Evolutionary conservation across 2,888 invertebrate species (phyloP).

Genomic region (Tribolium freemani): DNA sequence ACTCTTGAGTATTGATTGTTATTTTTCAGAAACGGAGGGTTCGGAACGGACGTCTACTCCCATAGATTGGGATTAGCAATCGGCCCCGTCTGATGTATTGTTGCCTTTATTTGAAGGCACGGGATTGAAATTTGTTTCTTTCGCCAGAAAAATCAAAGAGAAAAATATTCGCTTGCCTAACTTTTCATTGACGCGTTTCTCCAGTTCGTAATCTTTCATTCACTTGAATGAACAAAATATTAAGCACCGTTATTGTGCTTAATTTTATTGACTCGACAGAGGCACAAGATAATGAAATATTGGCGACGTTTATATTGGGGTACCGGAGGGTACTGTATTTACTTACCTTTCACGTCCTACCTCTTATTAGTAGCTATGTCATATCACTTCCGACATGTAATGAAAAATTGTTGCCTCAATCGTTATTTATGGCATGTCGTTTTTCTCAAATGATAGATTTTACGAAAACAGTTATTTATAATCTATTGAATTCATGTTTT

Average conservation of each 20-base stretch:
- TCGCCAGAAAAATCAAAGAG: neutral
- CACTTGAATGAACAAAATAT: neutral
- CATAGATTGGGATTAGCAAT: neutral
- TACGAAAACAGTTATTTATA: neutral
- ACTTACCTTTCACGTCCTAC: neutral
- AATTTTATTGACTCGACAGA: neutral
- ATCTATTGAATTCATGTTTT: too few species aligned
- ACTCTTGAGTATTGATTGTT: constrained; percentile 60
- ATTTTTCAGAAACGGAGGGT: constrained; percentile 45
- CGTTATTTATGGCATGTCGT: neutral
- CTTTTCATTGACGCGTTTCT: neutral
- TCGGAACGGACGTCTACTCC: neutral
- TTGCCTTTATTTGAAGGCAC: neutral
- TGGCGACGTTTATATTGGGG: neutral
- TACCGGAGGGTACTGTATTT: neutral
- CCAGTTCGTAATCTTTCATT: neutral
- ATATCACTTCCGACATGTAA: neutral
- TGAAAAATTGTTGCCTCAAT: neutral
- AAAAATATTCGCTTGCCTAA: neutral
- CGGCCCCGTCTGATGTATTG: neutral
- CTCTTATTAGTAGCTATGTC: neutral
- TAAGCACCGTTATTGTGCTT: neutral
- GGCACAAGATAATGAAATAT: neutral
- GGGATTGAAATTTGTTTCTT: neutral
- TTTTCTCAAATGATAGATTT: neutral